These are phyloP conservation scores for Rhodinocichla rosea DNA, from an alignment of 2,113 vertebrate genomes.

Conservation along the genomic window DNA sequence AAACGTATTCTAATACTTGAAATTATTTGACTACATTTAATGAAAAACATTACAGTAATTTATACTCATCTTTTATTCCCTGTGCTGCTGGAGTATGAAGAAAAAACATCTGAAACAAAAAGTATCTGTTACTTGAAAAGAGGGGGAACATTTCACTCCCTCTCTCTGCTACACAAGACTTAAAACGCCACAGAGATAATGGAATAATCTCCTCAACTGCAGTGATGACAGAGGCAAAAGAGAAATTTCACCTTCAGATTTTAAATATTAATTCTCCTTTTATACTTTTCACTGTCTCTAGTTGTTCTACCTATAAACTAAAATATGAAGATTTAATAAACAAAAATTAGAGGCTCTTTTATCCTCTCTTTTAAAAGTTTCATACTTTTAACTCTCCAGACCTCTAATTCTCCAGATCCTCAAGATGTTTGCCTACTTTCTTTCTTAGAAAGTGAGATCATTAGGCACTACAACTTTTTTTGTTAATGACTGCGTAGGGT, in stretches of 20 bases:
- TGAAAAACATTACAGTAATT: not conserved
- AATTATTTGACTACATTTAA: not conserved
- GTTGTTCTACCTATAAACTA: not conserved
- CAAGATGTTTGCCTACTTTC: not conserved
- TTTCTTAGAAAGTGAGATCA: not conserved
- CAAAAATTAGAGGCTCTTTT: not conserved
- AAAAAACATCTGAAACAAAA: not conserved
- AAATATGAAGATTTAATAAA: not conserved
- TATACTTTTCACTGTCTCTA: not conserved
- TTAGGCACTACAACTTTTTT: not conserved
- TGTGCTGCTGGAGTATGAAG: not conserved
- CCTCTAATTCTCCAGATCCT: not conserved
- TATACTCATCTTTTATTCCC: not conserved
- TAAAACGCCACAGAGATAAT: not conserved
- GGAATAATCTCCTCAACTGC: not conserved
- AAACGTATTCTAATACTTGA: not conserved
- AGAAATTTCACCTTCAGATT: not conserved
- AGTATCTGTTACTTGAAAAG: not conserved
- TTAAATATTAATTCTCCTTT: not conserved
- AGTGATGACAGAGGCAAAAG: not conserved
- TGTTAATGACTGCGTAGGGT: not conserved
- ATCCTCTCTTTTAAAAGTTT: not conserved
- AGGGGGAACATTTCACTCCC: not conserved
- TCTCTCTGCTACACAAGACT: not conserved
- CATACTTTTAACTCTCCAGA: not conserved